These are phyloP conservation scores for Myotis pilosus DNA, from an alignment of 2,797 vertebrate species.

Conservation along the genomic window DNA sequence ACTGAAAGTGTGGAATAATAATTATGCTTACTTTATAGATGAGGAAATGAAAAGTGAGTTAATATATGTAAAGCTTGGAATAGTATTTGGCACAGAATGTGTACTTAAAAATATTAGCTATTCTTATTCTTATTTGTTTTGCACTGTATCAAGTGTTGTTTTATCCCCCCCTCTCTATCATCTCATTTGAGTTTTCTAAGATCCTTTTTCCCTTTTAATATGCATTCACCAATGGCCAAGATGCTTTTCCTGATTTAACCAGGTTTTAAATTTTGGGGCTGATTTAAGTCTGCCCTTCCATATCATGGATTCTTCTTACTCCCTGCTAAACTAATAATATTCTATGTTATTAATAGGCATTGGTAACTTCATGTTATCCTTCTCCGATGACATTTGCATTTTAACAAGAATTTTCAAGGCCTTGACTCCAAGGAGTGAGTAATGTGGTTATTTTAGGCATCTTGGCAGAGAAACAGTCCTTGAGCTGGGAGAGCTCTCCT, in stretches of 20 bases:
- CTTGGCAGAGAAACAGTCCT: constrained; percentile 63
- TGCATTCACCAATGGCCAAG: background rate
- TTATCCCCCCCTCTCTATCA: background rate
- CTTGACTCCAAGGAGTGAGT: constrained; percentile 72
- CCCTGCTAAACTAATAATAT: constrained; percentile 15
- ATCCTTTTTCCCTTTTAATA: background rate
- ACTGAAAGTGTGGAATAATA: background rate
- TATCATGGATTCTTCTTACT: constrained; percentile 15
- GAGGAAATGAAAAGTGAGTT: constrained; percentile 2
- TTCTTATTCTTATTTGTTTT: background rate
- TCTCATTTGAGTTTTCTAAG: constrained; percentile 16
- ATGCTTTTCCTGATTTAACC: background rate
- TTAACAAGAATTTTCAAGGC: constrained; percentile 72
- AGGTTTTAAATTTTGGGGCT: background rate
- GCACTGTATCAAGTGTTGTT: background rate
- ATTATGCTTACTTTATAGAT: background rate
- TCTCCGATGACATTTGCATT: constrained; percentile 70
- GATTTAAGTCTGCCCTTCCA: constrained; percentile 33
- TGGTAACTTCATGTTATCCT: constrained; percentile 59
- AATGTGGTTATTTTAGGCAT: constrained; percentile 70
- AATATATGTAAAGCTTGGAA: background rate
- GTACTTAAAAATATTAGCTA: background rate
- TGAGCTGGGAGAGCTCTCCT: constrained; percentile 59
- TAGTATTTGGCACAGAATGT: background rate
- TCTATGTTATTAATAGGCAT: constrained; percentile 68